Conservation (phyloP, 2,888 invertebrate species). For the Blera fallax region DNA sequence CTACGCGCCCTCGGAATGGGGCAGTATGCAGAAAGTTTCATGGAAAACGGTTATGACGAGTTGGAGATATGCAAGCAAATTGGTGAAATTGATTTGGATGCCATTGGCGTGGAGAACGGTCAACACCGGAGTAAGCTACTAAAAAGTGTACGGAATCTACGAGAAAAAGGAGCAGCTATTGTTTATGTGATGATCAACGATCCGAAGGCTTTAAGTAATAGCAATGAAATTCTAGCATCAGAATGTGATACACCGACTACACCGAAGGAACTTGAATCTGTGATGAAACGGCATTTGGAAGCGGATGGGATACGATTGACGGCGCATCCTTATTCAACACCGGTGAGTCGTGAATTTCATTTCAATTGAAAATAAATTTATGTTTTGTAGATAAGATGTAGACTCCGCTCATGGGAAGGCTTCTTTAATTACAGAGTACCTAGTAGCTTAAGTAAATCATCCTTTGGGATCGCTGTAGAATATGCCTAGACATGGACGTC, state of each 20-base stretch:
- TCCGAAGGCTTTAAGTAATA: slow-evolving; percentile 83
- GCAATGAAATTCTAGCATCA: slow-evolving; percentile 82
- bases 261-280: slow-evolving; percentile 86
- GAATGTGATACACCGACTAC: slow-evolving; percentile 82
- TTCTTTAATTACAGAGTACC: neutral
- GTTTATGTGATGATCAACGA: slow-evolving; percentile 96
- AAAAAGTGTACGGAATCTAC: slow-evolving; percentile 91
- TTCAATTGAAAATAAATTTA: neutral
- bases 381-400: neutral
- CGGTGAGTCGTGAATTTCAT: slow-evolving; percentile 86
- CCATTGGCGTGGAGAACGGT: slow-evolving; percentile 94
- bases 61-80: slow-evolving; percentile 98
- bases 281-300: slow-evolving; percentile 91
- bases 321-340: slow-evolving; percentile 94
- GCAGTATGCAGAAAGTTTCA: slow-evolving; percentile 95
- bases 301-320: slow-evolving; percentile 93
- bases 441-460: neutral
- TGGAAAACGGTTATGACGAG: slow-evolving; percentile 98
- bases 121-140: slow-evolving; percentile 90
- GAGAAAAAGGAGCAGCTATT: slow-evolving; percentile 95
- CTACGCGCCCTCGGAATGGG: slow-evolving; percentile 93
- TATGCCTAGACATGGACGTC: too few relatives aligned
- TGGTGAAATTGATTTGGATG: slow-evolving; percentile 96
- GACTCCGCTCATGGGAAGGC: neutral
- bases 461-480: neutral